Evolutionary conservation across 2,797 vertebrate genomes (phyloP).

Genomic region (Neosilurus mollespiculum): DNA sequence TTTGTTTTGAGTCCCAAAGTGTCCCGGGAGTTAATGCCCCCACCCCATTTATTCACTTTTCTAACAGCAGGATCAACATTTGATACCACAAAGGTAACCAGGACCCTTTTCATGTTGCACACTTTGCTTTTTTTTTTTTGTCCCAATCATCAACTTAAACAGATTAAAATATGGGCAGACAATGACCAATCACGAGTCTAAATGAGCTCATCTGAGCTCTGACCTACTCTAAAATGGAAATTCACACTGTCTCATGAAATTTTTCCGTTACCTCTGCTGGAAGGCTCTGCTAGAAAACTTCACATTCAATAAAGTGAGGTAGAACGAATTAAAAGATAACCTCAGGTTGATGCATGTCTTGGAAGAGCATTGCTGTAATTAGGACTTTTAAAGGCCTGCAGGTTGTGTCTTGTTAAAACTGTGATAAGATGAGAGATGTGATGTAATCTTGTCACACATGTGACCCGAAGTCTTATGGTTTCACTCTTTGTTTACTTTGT

Average conservation of each 20-base stretch:
- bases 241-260: not conserved
- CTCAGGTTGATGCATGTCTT: conserved; percentile 1
- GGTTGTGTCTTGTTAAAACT: conserved; percentile 32
- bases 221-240: not conserved
- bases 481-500: not conserved
- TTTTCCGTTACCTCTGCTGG: not conserved
- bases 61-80: not conserved
- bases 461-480: too few species aligned
- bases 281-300: not conserved
- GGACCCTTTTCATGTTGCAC: not conserved
- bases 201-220: not conserved
- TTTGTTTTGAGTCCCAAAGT: too few species aligned
- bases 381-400: conserved; percentile 9
- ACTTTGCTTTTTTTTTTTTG: not conserved
- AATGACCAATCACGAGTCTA: not conserved
- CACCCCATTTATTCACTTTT: too few species aligned
- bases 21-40: too few species aligned
- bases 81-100: not conserved
- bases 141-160: not conserved
- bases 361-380: conserved; percentile 18
- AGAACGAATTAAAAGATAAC: not conserved
- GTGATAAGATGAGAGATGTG: not conserved
- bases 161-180: not conserved
- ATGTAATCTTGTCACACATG: not conserved
- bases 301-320: not conserved